A percentile compares a stretch with the other conserved stretches of the same genome.
Conservation (phyloP, 2,888 invertebrate species). For the Lycophotia porphyrea region DNA sequence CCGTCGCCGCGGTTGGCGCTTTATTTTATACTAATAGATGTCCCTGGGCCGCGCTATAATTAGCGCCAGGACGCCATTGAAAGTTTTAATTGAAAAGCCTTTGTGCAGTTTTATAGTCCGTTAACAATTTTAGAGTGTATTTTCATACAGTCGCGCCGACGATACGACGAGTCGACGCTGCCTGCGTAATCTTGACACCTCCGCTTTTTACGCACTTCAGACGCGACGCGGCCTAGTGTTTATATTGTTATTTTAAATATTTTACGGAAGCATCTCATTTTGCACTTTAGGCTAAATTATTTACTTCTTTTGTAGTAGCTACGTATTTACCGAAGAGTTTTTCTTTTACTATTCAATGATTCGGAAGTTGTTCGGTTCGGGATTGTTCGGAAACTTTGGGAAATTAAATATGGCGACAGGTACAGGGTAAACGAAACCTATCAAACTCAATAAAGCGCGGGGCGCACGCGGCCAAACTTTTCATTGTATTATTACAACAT, state of each 20-base stretch:
- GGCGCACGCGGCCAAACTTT: conserved; percentile 71
- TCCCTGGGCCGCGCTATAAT: conserved; percentile 83
- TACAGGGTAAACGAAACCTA: conserved; percentile 65
- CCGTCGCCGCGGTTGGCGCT: conserved; percentile 79
- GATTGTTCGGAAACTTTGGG: conserved; percentile 40
- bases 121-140: conserved; percentile 84
- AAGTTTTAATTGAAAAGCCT: conserved; percentile 90
- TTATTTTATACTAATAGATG: conserved; percentile 88
- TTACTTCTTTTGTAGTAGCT: conserved; percentile 4
- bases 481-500: conserved; percentile 75
- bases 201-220: conserved; percentile 62
- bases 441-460: conserved; percentile 67
- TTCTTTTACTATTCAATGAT: conserved; percentile 47
- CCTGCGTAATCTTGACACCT: conserved; percentile 78
- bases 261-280: conserved; percentile 17
- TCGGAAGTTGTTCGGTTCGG: conserved; percentile 41
- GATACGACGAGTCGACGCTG: conserved; percentile 33
- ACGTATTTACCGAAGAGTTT: conserved; percentile 24
- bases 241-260: conserved; percentile 25
- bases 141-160: conserved; percentile 72
- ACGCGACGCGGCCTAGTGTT: conserved; percentile 13
- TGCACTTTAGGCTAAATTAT: conserved; percentile 11
- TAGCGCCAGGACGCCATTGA: conserved; percentile 86
- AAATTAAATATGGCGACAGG: conserved; percentile 58
- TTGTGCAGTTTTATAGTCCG: conserved; percentile 88